These are phyloP conservation scores for Ceuthmochares aereus DNA, from an alignment of 2,113 vertebrate genomes.

Conservation along the genomic window DNA sequence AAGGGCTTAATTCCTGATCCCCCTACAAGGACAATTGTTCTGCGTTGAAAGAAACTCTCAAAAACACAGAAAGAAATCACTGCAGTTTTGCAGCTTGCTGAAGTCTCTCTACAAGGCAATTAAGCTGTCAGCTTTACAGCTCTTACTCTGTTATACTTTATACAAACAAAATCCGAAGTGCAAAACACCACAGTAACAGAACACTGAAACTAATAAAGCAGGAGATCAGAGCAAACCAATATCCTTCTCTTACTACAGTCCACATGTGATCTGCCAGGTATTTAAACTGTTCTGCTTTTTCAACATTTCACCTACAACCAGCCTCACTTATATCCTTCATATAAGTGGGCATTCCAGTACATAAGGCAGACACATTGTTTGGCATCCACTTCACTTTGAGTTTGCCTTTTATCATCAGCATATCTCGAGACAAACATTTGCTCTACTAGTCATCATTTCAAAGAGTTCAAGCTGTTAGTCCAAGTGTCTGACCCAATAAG, in stretches of 20 bases:
- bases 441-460: neutral
- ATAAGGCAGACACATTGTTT: neutral
- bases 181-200: neutral
- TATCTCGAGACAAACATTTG: neutral
- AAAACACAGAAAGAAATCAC: neutral
- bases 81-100: neutral
- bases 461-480: neutral
- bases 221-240: neutral
- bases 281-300: neutral
- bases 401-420: neutral
- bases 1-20: constrained; percentile 89
- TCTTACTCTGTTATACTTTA: neutral
- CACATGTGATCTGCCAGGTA: neutral
- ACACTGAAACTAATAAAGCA: neutral
- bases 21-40: constrained; percentile 63
- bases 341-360: neutral
- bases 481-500: neutral
- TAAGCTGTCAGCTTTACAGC: neutral
- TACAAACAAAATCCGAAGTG: neutral
- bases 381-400: neutral
- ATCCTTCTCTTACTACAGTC: neutral
- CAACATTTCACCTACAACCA: neutral
- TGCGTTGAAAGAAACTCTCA: neutral
- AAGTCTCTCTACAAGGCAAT: neutral
- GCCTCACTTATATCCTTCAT: neutral